Conservation (phyloP, 1,140 invertebrate genomes). For the Oscheius sp. region DNA sequence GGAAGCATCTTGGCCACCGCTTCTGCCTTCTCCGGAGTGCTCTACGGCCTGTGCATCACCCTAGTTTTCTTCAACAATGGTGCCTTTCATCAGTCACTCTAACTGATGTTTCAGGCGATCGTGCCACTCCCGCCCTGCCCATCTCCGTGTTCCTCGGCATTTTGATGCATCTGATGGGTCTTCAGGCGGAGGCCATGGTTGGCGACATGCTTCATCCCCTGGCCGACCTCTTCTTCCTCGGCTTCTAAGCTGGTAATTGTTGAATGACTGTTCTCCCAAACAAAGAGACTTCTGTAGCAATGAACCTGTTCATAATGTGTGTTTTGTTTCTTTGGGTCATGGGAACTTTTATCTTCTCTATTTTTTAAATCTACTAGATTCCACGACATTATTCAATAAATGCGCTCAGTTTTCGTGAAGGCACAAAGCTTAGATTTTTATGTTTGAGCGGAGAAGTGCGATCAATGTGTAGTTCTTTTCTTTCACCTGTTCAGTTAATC, state of each 20-base stretch:
- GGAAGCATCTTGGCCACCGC: conserved; percentile 68
- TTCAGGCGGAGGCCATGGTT: not conserved
- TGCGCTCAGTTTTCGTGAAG: too few relatives aligned
- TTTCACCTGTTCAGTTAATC: too few relatives aligned
- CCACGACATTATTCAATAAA: too few relatives aligned
- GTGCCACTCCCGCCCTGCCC: conserved; percentile 49
- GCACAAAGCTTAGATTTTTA: too few relatives aligned
- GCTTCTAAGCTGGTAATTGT: not conserved
- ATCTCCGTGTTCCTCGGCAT: conserved; percentile 50
- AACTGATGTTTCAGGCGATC: conserved; percentile 28
- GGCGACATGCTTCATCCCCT: not conserved
- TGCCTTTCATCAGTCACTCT: not conserved
- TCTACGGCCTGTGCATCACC: conserved; percentile 46
- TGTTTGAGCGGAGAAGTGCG: too few relatives aligned
- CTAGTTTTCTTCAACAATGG: conserved; percentile 35
- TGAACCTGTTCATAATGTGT: too few relatives aligned
- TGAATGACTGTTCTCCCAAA: too few relatives aligned
- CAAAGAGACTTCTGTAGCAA: too few relatives aligned
- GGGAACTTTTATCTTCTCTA: too few relatives aligned
- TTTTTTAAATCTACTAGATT: too few relatives aligned
- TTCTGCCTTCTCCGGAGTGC: conserved; percentile 38
- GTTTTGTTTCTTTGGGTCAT: too few relatives aligned
- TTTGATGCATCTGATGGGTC: conserved; percentile 40
- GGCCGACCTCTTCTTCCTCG: not conserved
- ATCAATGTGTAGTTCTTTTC: too few relatives aligned